Evolutionary conservation across 1,140 invertebrate genomes (phyloP).

Genomic region (Drusus annulatus): DNA sequence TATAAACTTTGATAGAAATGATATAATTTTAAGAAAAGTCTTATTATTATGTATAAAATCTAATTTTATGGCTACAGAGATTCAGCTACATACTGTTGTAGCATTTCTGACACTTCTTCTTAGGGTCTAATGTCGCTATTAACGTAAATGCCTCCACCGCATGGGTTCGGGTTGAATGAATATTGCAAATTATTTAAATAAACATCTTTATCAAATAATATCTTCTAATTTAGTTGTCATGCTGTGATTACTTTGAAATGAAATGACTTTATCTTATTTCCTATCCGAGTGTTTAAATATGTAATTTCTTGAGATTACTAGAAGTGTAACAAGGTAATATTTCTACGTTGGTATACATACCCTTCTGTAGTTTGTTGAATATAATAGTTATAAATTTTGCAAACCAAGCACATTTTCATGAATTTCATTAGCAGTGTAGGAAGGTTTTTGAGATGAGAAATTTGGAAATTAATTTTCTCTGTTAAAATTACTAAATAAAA

Average conservation of each 20-base stretch:
- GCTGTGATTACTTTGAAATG: constrained; percentile 24
- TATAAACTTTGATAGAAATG: constrained; percentile 60
- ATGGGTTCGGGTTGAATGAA: constrained; percentile 59
- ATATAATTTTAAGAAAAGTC: constrained; percentile 60
- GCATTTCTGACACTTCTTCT: constrained; percentile 54
- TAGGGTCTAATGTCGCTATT: constrained; percentile 55
- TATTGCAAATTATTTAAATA: constrained; percentile 55
- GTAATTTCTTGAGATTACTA: not conserved
- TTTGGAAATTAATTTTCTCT: not conserved
- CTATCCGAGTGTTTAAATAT: not conserved
- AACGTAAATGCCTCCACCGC: constrained; percentile 59
- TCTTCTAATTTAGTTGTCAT: constrained; percentile 47
- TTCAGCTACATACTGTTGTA: constrained; percentile 55
- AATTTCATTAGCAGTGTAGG: not conserved
- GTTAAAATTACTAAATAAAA: constrained; percentile 24
- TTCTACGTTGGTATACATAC: not conserved
- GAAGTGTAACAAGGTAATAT: not conserved
- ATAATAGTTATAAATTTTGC: constrained; percentile 30
- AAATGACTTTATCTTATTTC: constrained; percentile 33
- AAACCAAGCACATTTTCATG: constrained; percentile 38
- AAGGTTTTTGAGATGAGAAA: not conserved
- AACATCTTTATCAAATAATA: not conserved
- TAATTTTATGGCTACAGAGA: constrained; percentile 59
- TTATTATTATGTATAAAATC: constrained; percentile 55
- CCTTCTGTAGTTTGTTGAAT: not conserved